Evolutionary conservation across 2,797 vertebrate species (phyloP).

Genomic region (Rhabdophis nuchalis): DNA sequence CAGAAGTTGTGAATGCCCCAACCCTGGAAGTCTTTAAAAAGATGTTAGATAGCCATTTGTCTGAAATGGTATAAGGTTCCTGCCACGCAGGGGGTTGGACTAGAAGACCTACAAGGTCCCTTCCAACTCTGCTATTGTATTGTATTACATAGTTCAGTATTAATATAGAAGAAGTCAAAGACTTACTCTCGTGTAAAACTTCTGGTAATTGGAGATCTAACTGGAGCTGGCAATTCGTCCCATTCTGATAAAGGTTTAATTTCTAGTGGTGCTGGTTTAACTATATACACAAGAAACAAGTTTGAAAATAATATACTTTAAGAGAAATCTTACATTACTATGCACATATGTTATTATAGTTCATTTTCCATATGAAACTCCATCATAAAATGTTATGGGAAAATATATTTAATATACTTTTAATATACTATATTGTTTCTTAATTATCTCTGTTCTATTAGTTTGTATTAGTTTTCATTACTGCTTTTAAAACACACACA

Average conservation of each 20-base stretch:
- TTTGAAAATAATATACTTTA: conserved; percentile 31
- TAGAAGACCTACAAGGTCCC: too few species aligned
- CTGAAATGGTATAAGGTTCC: too few species aligned
- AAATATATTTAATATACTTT: background rate
- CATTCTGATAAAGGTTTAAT: conserved; percentile 93
- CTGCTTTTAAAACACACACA: background rate
- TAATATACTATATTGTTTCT: background rate
- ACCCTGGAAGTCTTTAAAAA: too few species aligned
- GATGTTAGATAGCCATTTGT: too few species aligned
- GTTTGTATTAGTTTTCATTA: background rate
- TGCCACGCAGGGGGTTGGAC: too few species aligned
- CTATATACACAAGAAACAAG: conserved; percentile 68
- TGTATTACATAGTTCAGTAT: too few species aligned
- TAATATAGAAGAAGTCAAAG: conserved; percentile 41
- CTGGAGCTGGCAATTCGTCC: conserved; percentile 92
- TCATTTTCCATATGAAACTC: background rate
- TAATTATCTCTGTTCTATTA: background rate
- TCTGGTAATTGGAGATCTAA: conserved; percentile 94
- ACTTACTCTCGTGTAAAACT: conserved; percentile 98
- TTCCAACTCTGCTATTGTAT: too few species aligned
- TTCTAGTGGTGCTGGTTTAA: conserved; percentile 92
- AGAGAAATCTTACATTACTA: background rate
- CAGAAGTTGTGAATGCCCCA: too few species aligned
- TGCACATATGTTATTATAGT: background rate
- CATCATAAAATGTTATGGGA: background rate